phyloP scores from a whole-genome alignment of 2,113 vertebrate species.

The Alces alces region DNA sequence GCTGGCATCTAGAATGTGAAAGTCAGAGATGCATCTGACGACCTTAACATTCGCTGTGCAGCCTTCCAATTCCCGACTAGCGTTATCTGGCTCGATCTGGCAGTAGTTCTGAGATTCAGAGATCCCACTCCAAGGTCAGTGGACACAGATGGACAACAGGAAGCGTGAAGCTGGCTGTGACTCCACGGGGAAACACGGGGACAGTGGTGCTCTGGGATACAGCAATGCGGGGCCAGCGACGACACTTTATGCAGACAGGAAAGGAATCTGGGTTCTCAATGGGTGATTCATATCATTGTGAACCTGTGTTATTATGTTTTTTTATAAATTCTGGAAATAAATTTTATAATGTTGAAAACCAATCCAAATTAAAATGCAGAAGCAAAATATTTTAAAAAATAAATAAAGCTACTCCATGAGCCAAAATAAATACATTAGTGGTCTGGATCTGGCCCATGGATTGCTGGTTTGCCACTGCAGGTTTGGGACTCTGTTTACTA shows the following conservation, averaged over 20 bases:
- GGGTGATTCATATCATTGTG: background rate
- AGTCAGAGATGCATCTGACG: background rate
- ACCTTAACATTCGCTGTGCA: background rate
- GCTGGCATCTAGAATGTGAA: background rate
- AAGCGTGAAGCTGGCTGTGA: background rate
- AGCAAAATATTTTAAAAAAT: background rate
- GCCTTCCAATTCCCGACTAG: no score
- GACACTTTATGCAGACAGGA: background rate
- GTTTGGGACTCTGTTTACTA: background rate
- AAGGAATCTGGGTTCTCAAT: background rate
- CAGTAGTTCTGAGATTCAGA: background rate
- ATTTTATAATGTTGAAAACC: background rate
- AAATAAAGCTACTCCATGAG: background rate
- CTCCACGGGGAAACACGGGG: accelerated
- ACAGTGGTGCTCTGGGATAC: background rate
- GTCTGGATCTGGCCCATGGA: background rate
- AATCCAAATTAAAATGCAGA: conserved; percentile 5
- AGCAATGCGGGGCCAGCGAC: background rate
- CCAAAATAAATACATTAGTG: background rate
- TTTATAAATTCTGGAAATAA: background rate
- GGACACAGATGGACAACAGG: background rate
- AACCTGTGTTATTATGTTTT: background rate
- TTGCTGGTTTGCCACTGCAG: background rate
- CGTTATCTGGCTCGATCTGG: background rate
- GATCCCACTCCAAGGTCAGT: background rate